A percentile compares a stretch with the other conserved stretches of the same genome.
Evolutionary conservation across 1,140 invertebrate species (phyloP).

Genomic region (Magallana gigas): DNA sequence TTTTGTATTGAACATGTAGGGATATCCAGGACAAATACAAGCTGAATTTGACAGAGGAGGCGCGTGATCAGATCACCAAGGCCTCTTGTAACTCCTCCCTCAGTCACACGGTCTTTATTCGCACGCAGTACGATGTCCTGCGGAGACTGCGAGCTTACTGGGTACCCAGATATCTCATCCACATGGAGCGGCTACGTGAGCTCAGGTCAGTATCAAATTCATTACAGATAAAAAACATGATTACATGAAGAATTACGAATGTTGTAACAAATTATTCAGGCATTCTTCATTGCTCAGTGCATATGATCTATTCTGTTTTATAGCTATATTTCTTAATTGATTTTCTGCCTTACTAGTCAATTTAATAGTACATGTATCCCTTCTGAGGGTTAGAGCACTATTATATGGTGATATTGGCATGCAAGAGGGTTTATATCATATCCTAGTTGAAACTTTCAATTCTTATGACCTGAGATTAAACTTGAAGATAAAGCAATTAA

Average conservation of each 20-base stretch:
- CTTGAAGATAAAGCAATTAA: too few relatives aligned
- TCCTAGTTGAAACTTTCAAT: too few relatives aligned
- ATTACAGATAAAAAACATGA: neutral
- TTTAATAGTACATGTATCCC: too few relatives aligned
- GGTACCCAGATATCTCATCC: slow-evolving; percentile 77
- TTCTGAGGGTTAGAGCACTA: too few relatives aligned
- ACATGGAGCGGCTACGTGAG: slow-evolving; percentile 69
- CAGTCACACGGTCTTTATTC: slow-evolving; percentile 78
- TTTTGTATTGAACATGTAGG: slow-evolving; percentile 62
- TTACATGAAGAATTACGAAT: neutral
- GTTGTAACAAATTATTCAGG: too few relatives aligned
- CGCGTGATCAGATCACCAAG: slow-evolving; percentile 71
- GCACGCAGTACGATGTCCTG: slow-evolving; percentile 79
- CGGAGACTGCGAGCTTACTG: slow-evolving; percentile 78
- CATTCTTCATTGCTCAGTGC: too few relatives aligned
- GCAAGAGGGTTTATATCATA: too few relatives aligned
- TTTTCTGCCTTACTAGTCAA: too few relatives aligned
- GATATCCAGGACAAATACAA: slow-evolving; percentile 79
- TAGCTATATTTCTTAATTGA: too few relatives aligned
- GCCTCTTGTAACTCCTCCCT: slow-evolving; percentile 72
- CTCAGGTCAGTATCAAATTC: slow-evolving; percentile 25
- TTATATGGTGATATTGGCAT: too few relatives aligned
- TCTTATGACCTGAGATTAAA: too few relatives aligned
- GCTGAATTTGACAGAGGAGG: slow-evolving; percentile 76
- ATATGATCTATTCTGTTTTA: too few relatives aligned